These are phyloP conservation scores for Psix sp. DNA, from an alignment of 1,140 invertebrate species.

Conservation along the genomic window DNA sequence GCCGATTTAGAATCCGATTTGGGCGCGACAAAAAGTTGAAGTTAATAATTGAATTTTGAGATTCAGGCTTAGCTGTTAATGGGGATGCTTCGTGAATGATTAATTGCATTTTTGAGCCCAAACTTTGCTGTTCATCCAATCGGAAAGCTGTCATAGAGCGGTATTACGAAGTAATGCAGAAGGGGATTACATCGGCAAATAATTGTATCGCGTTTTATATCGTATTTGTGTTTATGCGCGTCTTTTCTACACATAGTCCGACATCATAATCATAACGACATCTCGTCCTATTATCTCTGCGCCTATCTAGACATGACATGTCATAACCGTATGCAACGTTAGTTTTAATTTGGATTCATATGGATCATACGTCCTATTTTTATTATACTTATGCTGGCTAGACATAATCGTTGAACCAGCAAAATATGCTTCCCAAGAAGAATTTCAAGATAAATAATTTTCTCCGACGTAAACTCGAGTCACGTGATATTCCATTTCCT, in stretches of 20 bases:
- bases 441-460: too few species aligned
- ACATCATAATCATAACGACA: slow-evolving; percentile 35
- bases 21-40: too few species aligned
- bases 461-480: too few species aligned
- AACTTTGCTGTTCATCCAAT: too few species aligned
- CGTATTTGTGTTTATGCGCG: too few species aligned
- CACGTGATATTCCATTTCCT: too few species aligned
- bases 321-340: slow-evolving; percentile 26
- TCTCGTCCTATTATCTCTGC: slow-evolving; percentile 35
- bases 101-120: too few species aligned
- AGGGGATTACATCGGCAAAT: background rate
- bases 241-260: slow-evolving; percentile 5
- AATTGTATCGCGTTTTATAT: background rate
- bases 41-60: too few species aligned
- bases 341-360: slow-evolving; percentile 41
- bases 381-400: slow-evolving; percentile 17
- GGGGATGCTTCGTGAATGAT: too few species aligned
- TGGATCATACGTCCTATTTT: slow-evolving; percentile 18
- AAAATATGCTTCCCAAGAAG: too few species aligned
- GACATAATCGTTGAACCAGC: slow-evolving; percentile 23
- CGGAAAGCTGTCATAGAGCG: too few species aligned
- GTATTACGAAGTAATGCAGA: background rate
- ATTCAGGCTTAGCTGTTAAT: too few species aligned
- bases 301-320: slow-evolving; percentile 39
- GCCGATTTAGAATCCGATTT: background rate